Conservation (phyloP, 2,797 vertebrate genomes). For the Clarias pachynema region DNA sequence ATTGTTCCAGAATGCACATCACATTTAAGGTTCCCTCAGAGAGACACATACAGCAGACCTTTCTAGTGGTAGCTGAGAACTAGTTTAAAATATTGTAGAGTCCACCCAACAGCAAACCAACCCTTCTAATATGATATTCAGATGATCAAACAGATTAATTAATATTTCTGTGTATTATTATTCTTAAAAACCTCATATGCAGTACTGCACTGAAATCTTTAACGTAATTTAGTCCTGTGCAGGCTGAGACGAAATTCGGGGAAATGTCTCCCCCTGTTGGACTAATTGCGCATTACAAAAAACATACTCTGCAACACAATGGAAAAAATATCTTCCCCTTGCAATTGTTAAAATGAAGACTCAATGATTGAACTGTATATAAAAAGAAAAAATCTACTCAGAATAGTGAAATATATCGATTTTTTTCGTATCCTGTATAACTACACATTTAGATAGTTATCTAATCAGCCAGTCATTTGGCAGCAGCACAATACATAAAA, state of each 20-base stretch:
- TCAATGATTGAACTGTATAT: too few relatives aligned
- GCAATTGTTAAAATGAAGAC: too few relatives aligned
- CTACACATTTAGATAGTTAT: not conserved
- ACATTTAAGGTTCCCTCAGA: not conserved
- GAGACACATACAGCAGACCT: not conserved
- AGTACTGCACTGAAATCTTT: not conserved
- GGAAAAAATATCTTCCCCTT: too few relatives aligned
- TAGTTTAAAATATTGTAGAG: too few relatives aligned
- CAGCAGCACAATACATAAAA: not conserved
- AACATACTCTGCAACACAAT: not conserved
- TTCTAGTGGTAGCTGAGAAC: too few relatives aligned
- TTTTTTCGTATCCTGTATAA: not conserved
- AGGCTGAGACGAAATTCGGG: not conserved
- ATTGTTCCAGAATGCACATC: not conserved
- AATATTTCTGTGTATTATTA: not conserved
- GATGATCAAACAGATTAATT: not conserved
- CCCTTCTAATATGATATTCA: not conserved
- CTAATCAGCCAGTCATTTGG: too few relatives aligned
- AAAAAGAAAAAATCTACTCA: too few relatives aligned
- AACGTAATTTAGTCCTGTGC: not conserved
- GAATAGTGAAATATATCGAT: too few relatives aligned
- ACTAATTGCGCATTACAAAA: not conserved
- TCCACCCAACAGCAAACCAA: too few relatives aligned
- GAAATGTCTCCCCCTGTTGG: conserved; percentile 42
- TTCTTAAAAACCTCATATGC: not conserved